phyloP scores from a whole-genome alignment of 2,888 invertebrate genomes.

The Dione juno region DNA sequence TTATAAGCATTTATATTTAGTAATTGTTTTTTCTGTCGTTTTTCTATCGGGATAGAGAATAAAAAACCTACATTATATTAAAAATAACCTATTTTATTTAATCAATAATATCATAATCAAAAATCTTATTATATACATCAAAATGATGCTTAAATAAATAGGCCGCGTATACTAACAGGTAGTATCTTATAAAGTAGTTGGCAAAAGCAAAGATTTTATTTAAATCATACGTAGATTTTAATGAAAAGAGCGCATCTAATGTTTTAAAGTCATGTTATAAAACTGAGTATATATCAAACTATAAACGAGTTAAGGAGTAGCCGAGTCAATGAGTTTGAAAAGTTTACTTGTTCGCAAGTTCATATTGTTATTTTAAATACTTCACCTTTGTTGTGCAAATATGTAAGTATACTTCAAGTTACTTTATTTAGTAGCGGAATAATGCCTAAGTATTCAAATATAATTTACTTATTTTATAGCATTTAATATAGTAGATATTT shows the following conservation, averaged over 20 bases:
- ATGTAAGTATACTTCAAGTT: not conserved
- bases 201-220: conserved; percentile 2
- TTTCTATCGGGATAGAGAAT: no score
- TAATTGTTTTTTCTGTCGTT: no score
- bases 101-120: not conserved
- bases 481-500: no score
- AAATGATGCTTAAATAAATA: no score
- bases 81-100: not conserved
- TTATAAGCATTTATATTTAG: no score
- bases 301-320: conserved; percentile 21
- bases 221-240: not conserved
- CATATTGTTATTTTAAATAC: conserved; percentile 23
- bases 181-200: not conserved
- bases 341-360: conserved; percentile 24
- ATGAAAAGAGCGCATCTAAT: conserved; percentile 11
- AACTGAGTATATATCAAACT: conserved; percentile 14
- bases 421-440: not conserved
- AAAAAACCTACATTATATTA: not conserved
- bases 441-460: not conserved
- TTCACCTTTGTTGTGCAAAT: conserved; percentile 22
- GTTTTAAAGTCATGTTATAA: conserved; percentile 4
- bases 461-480: no score
- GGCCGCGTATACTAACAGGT: no score
- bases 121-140: no score
- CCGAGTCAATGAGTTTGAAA: conserved; percentile 26